Base-by-base conservation (phyloP, 2,888 invertebrate species). In the Phlogophora meticulosa region DNA sequence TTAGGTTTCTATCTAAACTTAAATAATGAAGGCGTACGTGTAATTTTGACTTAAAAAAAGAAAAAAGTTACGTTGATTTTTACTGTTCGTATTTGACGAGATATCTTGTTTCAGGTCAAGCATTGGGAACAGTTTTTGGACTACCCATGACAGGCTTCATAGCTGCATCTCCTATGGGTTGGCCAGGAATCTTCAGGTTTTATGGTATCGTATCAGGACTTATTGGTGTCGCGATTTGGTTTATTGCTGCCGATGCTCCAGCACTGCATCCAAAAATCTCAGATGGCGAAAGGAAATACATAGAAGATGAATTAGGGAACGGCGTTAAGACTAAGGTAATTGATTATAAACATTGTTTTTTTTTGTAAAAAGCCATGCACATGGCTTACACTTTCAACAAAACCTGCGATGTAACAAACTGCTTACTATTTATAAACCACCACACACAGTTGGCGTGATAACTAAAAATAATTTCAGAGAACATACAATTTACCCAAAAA, bases 171-270 rank as follows among this genome's bases (percentile, higher is more conserved):
- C 63, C 91, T 0, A 85, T 96, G 13, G 98, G 98, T 5, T 98
- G 98, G 98, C 97, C 98, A 0, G 96, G 97, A 3, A 96, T 97
- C 55, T 98, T 98, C 87, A 97, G 98, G 72, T 93, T 97, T 56
- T 97, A 97, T 78, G 98, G 98, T 0, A 88, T 95, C 4, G 80
- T 96, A 0, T 96, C 97, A 0, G 91, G 97, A 0, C 7, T 96
- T 0, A 96, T 97, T 94, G 95, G 96, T 0, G 76, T 95, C 0
- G 51, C 96, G 0, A 96, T 97, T 89, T 95, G 95, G 79, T 89
- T 96, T 56, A 90, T 96, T 32, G 97, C 97, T 0, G 96, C 97
- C 13, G 97, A 97, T 72, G 96, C 96, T 40, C 98, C 98, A 0
- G 93, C 96, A 0, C 94, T 96, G 15, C 96, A 97, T 84, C 94